phyloP scores from a whole-genome alignment of 2,888 invertebrate species.

The Caenorhabditis sulstoni region DNA sequence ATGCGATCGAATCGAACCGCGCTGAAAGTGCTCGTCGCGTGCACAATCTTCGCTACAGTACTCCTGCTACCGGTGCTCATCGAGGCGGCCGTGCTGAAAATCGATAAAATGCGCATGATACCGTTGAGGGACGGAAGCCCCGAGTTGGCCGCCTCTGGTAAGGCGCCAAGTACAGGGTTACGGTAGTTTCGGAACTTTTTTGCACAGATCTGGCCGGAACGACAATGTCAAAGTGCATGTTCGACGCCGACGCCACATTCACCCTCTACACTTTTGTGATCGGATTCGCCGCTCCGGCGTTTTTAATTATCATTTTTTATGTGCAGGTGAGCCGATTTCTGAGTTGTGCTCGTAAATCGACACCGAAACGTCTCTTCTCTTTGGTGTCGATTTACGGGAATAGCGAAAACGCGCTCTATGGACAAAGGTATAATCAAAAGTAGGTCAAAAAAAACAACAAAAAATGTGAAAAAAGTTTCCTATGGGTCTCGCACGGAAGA shows the following conservation, averaged over 20 bases:
- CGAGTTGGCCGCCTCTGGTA: constrained; percentile 68
- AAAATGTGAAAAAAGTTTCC: too few species aligned
- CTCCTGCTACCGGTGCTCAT: constrained; percentile 76
- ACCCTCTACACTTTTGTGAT: constrained; percentile 78
- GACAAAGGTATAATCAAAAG: too few species aligned
- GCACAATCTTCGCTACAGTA: constrained; percentile 72
- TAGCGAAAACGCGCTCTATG: too few species aligned
- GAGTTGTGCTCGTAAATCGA: too few species aligned
- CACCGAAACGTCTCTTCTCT: too few species aligned
- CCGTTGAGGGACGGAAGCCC: constrained; percentile 64
- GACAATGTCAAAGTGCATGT: constrained; percentile 76
- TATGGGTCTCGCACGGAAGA: too few species aligned
- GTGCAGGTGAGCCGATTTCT: constrained; percentile 62
- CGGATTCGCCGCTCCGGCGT: constrained; percentile 77
- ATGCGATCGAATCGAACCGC: constrained; percentile 62
- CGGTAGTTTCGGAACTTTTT: not conserved
- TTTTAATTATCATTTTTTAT: constrained; percentile 78
- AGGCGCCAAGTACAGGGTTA: not conserved
- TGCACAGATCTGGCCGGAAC: constrained; percentile 65
- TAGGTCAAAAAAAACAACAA: too few species aligned
- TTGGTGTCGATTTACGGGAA: too few species aligned
- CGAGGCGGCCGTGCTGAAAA: constrained; percentile 73
- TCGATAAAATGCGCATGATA: constrained; percentile 72
- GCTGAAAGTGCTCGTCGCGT: constrained; percentile 58
- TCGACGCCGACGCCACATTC: constrained; percentile 76